phyloP scores from a whole-genome alignment of 1,140 invertebrate species.

The Saccostrea echinata region DNA sequence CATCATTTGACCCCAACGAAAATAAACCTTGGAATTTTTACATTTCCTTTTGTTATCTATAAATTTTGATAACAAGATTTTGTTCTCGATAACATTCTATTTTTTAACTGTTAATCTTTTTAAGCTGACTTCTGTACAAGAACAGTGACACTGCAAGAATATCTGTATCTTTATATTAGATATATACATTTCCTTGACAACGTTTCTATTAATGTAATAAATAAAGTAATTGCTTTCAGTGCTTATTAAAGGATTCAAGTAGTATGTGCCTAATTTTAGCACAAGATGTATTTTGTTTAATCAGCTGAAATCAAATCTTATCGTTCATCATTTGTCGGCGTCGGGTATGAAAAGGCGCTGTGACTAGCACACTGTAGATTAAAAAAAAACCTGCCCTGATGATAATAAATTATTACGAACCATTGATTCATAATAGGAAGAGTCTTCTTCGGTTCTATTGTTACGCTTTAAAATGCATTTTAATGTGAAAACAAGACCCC shows the following conservation, averaged over 20 bases:
- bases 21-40: background rate
- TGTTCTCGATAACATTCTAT: background rate
- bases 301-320: slow-evolving; percentile 10
- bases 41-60: background rate
- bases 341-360: background rate
- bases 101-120: slow-evolving; percentile 23
- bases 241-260: background rate
- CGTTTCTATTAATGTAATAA: background rate
- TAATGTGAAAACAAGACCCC: slow-evolving; percentile 35
- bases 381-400: background rate
- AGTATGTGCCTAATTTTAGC: background rate
- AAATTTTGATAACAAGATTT: slow-evolving; percentile 23
- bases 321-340: slow-evolving; percentile 13
- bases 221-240: background rate
- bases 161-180: background rate
- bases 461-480: slow-evolving; percentile 4
- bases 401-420: slow-evolving; percentile 27
- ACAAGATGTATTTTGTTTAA: background rate
- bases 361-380: slow-evolving; percentile 16
- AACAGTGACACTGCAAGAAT: background rate
- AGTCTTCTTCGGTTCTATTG: background rate
- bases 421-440: slow-evolving; percentile 18
- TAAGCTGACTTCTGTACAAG: background rate
- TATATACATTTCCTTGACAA: slow-evolving; percentile 3
- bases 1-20: slow-evolving; percentile 1